A percentile compares a stretch with the other conserved stretches of the same genome.
Evolutionary conservation across 1,140 invertebrate species (phyloP).

Genomic region (Trichomalopsis sarcophagae): DNA sequence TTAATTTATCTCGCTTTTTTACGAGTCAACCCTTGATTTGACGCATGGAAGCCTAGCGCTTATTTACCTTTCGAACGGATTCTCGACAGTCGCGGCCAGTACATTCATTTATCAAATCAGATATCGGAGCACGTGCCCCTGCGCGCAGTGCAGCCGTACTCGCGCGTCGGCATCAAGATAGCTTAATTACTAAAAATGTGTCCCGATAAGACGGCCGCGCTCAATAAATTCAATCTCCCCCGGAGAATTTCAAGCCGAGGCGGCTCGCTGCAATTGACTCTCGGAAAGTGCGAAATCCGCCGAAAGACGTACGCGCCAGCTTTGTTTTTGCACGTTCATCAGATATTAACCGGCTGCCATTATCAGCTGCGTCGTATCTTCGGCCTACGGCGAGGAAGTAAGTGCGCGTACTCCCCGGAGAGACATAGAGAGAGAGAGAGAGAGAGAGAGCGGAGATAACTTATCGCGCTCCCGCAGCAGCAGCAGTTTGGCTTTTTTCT

Average conservation of each 20-base stretch:
- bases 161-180: constrained; percentile 8
- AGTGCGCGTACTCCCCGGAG: constrained; percentile 63
- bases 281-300: constrained; percentile 44
- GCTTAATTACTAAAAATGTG: constrained; percentile 17
- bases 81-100: constrained; percentile 34
- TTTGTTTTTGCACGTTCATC: constrained; percentile 72
- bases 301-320: constrained; percentile 57
- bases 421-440: neutral
- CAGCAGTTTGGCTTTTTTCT: neutral
- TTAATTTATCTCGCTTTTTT: constrained; percentile 70
- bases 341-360: constrained; percentile 67
- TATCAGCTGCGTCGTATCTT: constrained; percentile 67
- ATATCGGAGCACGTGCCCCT: neutral
- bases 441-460: constrained; percentile 57
- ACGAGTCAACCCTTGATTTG: constrained; percentile 57
- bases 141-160: neutral
- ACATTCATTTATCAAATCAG: constrained; percentile 18
- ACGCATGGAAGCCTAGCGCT: neutral
- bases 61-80: neutral
- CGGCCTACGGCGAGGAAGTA: constrained; percentile 65
- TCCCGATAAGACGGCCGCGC: neutral
- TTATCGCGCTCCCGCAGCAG: constrained; percentile 56
- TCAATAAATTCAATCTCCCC: constrained; percentile 6
- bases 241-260: constrained; percentile 1
- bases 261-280: neutral